phyloP scores from a whole-genome alignment of 2,888 invertebrate genomes.

The Dasypolia templi region DNA sequence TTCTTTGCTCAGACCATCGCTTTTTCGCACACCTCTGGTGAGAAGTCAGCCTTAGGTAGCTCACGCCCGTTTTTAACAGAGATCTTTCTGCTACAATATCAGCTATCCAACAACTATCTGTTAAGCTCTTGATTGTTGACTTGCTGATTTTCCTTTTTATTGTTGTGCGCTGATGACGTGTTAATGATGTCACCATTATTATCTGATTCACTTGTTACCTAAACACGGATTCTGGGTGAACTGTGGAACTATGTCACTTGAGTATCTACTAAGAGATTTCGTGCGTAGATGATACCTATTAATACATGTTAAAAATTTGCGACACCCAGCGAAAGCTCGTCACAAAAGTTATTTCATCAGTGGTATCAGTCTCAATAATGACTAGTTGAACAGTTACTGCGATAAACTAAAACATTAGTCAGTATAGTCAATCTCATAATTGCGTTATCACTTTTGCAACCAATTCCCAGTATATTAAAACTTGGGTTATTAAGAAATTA shows the following conservation, averaged over 20 bases:
- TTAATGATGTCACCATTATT: conserved; percentile 60
- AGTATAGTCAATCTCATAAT: neutral
- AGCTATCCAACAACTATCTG: too few relatives aligned
- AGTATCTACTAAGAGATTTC: conserved; percentile 55
- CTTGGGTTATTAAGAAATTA: too few relatives aligned
- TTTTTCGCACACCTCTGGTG: neutral
- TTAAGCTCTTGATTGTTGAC: too few relatives aligned
- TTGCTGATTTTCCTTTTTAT: too few relatives aligned
- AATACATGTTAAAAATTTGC: conserved; percentile 16
- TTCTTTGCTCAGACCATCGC: neutral
- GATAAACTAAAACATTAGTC: neutral
- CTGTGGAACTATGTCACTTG: conserved; percentile 55
- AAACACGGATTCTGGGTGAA: conserved; percentile 48
- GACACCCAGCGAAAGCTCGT: neutral
- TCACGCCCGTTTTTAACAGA: neutral
- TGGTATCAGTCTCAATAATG: neutral
- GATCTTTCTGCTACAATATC: neutral
- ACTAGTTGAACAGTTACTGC: neutral
- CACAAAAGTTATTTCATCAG: neutral
- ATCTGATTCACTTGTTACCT: conserved; percentile 66
- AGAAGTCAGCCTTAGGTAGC: neutral
- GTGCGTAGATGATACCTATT: conserved; percentile 40
- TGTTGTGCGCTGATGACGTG: conserved; percentile 45
- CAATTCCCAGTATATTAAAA: neutral
- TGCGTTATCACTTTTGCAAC: neutral